Conservation (phyloP, 2,113 vertebrate species). For the Ophiodon elongatus region DNA sequence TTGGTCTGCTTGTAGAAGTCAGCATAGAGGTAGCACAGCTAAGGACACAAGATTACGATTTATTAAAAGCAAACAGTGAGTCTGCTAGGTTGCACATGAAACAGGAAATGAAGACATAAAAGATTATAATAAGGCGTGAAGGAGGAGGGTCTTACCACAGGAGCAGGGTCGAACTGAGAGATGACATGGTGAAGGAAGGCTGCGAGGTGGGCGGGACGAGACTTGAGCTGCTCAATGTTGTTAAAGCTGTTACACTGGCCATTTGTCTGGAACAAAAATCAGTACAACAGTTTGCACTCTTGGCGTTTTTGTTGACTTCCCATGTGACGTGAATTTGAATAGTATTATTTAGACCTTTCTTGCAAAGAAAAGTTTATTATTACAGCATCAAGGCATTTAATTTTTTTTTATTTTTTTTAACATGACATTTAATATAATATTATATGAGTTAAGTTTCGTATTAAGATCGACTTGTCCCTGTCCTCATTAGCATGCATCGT, state of each 20-base stretch:
- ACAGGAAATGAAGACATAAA: background rate
- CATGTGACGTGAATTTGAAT: background rate
- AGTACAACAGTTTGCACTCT: background rate
- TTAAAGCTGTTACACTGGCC: conserved; percentile 97
- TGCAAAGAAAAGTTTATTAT: background rate
- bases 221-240: conserved; percentile 94
- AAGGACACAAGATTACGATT: background rate
- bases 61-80: conserved; percentile 1
- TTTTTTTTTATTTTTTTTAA: too few relatives aligned
- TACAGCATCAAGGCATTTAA: background rate
- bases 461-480: background rate
- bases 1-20: conserved; percentile 97
- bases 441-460: background rate
- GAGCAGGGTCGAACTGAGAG: conserved; percentile 96
- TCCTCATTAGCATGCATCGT: background rate
- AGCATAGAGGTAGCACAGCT: conserved; percentile 97
- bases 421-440: too few relatives aligned
- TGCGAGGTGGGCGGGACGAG: conserved; percentile 95
- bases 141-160: conserved; percentile 86
- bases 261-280: conserved; percentile 87
- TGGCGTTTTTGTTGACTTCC: background rate
- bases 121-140: background rate
- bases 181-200: conserved; percentile 97
- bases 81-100: background rate
- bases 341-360: background rate